Conservation (phyloP, 2,113 vertebrate genomes). For the Tragelaphus scriptus region DNA sequence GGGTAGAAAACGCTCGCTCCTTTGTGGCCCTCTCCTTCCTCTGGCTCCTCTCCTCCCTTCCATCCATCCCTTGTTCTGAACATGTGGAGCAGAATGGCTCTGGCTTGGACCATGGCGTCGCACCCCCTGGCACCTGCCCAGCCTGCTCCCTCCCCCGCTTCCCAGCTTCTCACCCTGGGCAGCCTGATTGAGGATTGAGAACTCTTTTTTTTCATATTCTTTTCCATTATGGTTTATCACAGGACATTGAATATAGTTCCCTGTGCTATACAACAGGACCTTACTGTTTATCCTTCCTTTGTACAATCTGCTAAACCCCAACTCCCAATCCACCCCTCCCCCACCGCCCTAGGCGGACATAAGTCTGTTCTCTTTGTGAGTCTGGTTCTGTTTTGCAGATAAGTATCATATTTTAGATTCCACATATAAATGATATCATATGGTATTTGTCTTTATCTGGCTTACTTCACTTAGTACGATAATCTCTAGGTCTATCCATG, state of each 20-base stretch:
- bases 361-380: background rate
- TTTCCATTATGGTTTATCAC: too few species aligned
- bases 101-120: background rate
- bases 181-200: too few species aligned
- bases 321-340: background rate
- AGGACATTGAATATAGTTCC: too few species aligned
- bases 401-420: background rate
- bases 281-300: background rate
- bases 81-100: background rate
- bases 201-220: too few species aligned
- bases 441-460: background rate
- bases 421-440: background rate
- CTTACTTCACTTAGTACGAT: background rate
- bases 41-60: background rate
- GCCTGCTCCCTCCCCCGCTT: background rate
- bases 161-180: background rate
- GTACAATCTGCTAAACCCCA: background rate
- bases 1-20: fast-evolving
- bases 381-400: background rate
- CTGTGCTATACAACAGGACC: background rate
- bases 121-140: background rate
- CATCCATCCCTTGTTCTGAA: background rate
- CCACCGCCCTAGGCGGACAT: background rate
- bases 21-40: fast-evolving
- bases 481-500: background rate